Evolutionary conservation across 2,888 invertebrate genomes (phyloP), one percentile per base, ranked within the genome.

Genomic region (Uloborus plumipes): DNA sequence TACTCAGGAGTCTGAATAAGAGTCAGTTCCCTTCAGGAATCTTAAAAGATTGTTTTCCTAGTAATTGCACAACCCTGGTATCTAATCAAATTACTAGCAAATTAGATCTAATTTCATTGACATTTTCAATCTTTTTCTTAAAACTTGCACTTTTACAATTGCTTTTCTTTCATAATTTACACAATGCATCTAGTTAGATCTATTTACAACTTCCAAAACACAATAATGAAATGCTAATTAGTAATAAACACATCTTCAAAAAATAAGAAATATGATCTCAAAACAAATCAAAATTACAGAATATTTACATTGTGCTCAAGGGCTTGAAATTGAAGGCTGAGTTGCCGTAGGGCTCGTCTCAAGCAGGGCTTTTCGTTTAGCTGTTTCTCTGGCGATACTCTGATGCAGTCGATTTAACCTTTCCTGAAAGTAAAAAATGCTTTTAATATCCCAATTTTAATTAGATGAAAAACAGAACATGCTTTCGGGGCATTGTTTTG

Each of bases 401-500:
- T 93, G 93, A 87, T 96, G 94, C 50, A 97, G 92, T 89, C 93
- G 94, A 88, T 94, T 94, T 71, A 97, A 90, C 85, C 97, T 91
- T 86, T 95, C 95, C 93, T 93, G 39, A 20, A 61, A 39, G 39
- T 39, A 39, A 39, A 39, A n/a, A 39, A 39, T 39, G 9, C 3
- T 2, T 39, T 7, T 39, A 39, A 39, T 26, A 26, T 4, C 4
- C 26, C 4, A 2, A 26, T 26, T 26, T 26, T 26, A 26, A 26
- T 26, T 26, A 3, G 26, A 26, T 26, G 26, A 3, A 26, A 26
- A 26, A 26, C 4, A 26, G 2, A 26, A 26, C 2, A 26, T 26
- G 4, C 26, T 26, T n/a, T n/a, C n/a, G n/a, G n/a, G n/a, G n/a
- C n/a, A n/a, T n/a, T n/a, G n/a, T n/a, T n/a, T n/a, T n/a, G n/a